Evolutionary conservation across 64 coral and sea anemone genomes (phyloP).

Genomic region (Stichodactyla mertensii): DNA sequence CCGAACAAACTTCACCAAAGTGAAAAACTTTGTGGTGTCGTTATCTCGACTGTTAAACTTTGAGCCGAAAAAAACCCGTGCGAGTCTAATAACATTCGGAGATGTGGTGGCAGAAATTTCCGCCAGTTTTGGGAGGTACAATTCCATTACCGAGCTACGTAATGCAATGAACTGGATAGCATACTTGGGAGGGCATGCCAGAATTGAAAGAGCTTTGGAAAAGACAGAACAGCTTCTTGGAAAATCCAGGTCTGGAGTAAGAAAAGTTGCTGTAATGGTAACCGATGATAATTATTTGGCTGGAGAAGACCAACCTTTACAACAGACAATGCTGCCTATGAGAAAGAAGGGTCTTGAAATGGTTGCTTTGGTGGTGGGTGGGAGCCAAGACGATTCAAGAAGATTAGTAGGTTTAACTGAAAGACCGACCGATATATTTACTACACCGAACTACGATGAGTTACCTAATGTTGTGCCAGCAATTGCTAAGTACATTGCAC

Average conservation of each 20-base stretch:
- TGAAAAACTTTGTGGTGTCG: conserved; percentile 26
- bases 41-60: conserved; percentile 27
- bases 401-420: conserved; percentile 11
- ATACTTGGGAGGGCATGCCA: conserved; percentile 34
- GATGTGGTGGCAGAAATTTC: conserved; percentile 3
- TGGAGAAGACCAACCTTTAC: neutral
- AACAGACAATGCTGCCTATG: neutral
- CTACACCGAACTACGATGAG: conserved; percentile 6
- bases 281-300: conserved; percentile 39
- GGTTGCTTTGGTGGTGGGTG: neutral
- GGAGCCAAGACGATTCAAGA: neutral
- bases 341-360: conserved; percentile 7
- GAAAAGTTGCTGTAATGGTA: conserved; percentile 58
- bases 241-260: conserved; percentile 25
- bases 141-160: conserved; percentile 12
- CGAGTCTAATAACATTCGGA: conserved; percentile 36
- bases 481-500: conserved; percentile 27
- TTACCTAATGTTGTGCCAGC: conserved; percentile 12
- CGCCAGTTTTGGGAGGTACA: neutral
- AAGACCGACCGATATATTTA: conserved; percentile 28
- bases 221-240: conserved; percentile 25
- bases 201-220: conserved; percentile 59
- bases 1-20: conserved; percentile 10
- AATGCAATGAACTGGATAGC: conserved; percentile 44
- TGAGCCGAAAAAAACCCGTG: conserved; percentile 20